phyloP scores from a whole-genome alignment of 1,140 invertebrate species.

The Ceratoteleas bidentatus region DNA sequence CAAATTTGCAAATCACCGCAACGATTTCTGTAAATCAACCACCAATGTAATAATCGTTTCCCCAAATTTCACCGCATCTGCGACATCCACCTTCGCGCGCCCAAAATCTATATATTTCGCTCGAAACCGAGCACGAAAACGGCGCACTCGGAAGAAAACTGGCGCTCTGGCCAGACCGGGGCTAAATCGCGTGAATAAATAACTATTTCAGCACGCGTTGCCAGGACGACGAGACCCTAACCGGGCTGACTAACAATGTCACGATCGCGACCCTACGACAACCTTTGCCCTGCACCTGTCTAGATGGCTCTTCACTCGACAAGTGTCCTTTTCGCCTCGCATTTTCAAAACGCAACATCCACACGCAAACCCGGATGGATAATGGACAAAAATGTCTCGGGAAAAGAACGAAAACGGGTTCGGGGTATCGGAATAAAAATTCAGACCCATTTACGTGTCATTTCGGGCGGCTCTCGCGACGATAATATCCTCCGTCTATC shows the following conservation, averaged over 20 bases:
- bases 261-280: constrained; percentile 65
- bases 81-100: too few species aligned
- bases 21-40: too few species aligned
- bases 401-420: neutral
- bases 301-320: constrained; percentile 59
- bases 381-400: neutral
- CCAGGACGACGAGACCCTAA: constrained; percentile 70
- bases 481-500: constrained; percentile 75
- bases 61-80: too few species aligned
- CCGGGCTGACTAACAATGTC: constrained; percentile 70
- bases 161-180: constrained; percentile 64
- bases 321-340: constrained; percentile 3
- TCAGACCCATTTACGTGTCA: constrained; percentile 52
- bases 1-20: too few species aligned
- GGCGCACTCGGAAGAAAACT: constrained; percentile 45
- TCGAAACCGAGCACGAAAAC: constrained; percentile 39
- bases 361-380: neutral
- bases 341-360: neutral
- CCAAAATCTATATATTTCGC: too few species aligned
- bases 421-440: constrained; percentile 32
- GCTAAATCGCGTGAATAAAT: constrained; percentile 77
- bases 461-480: constrained; percentile 50
- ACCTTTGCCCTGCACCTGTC: constrained; percentile 67
- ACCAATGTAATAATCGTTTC: too few species aligned
- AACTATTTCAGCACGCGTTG: constrained; percentile 75